Evolutionary conservation across 2,888 invertebrate species (phyloP), one percentile per base, ranked within the genome.

Genomic region (Ornithoptera priamus): DNA sequence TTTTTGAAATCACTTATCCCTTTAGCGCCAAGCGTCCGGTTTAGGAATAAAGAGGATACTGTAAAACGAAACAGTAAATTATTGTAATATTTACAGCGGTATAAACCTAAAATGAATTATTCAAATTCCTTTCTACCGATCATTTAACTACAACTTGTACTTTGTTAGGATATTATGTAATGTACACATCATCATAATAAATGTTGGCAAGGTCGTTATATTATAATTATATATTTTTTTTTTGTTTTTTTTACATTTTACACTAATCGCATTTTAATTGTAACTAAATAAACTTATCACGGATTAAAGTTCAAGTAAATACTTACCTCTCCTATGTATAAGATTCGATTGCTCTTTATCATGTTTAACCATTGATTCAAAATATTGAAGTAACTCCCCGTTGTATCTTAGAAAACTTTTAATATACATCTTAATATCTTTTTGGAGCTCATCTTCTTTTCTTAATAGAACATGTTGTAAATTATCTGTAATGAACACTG

Each of bases 1-100:
- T 58, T 50, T 20, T 59, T 36, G 59, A 70, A 70, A 66, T 58
- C 62, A 5, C n/a, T 50, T 18, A 70, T 59, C 24, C 69, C 66
- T 62, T 60, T 70, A 5, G 39, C 50, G 15, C 69, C 69, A 22
- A 70, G 62, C 18, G 58, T 66, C 20, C 69, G 36, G 66, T 81
- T 76, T 0, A 66, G 46, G 65, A 80, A 77, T 39, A 81, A 68
- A 0, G 74, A 70, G 12, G 68, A 65, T 18, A 79, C 81, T 81
- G 72, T 53, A 77, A 78, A 69, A 20, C 62, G 15, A 66, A 8
- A 36, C 57, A n/a, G 8, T n/a, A 53, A 53, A 53, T 53, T n/a
- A n/a, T n/a, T n/a, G 18, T n/a, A 2, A 53, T n/a, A 53, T 50
- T 50, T 50, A 50, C 15, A 50, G 17, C 50, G 5, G 18, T 50